Conservation (phyloP, 2,888 invertebrate species). For the Thelaira solivaga region DNA sequence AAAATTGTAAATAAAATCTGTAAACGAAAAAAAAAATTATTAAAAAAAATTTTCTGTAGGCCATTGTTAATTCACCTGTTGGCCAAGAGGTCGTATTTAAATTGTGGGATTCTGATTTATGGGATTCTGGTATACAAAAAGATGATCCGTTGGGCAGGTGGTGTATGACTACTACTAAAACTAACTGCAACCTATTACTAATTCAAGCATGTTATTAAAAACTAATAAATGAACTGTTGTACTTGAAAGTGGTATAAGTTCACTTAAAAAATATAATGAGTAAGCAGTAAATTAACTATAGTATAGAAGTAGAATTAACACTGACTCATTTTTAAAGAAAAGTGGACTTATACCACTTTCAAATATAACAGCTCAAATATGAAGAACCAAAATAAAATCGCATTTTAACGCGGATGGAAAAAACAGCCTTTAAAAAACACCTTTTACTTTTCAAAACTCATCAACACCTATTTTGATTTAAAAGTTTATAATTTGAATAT, state of each 20-base stretch:
- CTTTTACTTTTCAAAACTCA: background rate
- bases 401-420: no score
- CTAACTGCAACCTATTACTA: no score
- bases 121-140: slow-evolving; percentile 84
- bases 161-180: slow-evolving; percentile 69
- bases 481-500: background rate
- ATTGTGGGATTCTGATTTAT: slow-evolving; percentile 90
- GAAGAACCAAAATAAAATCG: no score
- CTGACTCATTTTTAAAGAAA: no score
- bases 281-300: no score
- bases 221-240: background rate
- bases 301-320: no score
- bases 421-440: no score
- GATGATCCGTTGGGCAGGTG: slow-evolving; percentile 93
- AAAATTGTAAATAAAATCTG: background rate
- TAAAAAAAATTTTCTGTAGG: slow-evolving; percentile 80
- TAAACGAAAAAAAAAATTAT: no score
- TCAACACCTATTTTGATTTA: background rate
- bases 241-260: no score
- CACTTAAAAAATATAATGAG: no score
- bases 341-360: no score
- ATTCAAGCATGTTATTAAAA: slow-evolving; percentile 13
- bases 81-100: slow-evolving; percentile 86
- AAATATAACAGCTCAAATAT: no score
- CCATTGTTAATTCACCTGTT: slow-evolving; percentile 83